These are phyloP conservation scores for Menidia menidia DNA, from an alignment of 2,797 vertebrate species.

Conservation along the genomic window DNA sequence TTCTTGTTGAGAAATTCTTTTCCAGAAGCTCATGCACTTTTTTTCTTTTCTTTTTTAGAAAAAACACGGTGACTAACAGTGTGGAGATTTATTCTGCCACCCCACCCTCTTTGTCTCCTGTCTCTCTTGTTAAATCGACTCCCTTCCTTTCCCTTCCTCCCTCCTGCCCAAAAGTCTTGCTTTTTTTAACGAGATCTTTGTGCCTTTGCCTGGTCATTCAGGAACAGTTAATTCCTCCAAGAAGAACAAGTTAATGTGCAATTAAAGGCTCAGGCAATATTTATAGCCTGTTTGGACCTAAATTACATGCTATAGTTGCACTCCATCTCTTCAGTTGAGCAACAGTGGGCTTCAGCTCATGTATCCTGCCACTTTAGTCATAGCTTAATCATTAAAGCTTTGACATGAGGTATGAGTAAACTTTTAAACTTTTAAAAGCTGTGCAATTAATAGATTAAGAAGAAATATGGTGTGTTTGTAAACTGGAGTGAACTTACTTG, in stretches of 20 bases:
- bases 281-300: conserved; percentile 54
- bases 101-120: conserved; percentile 62
- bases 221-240: conserved; percentile 66
- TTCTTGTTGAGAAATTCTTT: conserved; percentile 28
- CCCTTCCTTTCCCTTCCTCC: conserved; percentile 42
- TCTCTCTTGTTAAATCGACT: conserved; percentile 69
- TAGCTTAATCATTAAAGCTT: conserved; percentile 7
- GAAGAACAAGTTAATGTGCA: conserved; percentile 67
- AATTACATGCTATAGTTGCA: conserved; percentile 24
- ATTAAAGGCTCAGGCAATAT: conserved; percentile 55
- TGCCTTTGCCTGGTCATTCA: conserved; percentile 60
- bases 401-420: background rate
- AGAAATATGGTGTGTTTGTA: background rate
- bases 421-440: background rate
- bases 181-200: conserved; percentile 69
- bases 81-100: conserved; percentile 40
- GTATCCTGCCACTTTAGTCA: conserved; percentile 5
- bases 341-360: conserved; percentile 10
- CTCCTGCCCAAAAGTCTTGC: conserved; percentile 18
- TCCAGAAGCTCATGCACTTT: conserved; percentile 41
- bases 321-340: conserved; percentile 15
- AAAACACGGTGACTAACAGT: conserved; percentile 36
- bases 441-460: background rate
- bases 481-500: background rate
- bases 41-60: background rate